Evolutionary conservation across 37 sponge, comb jelly and placozoan genomes (phyloP).

Genomic region (Oopsacas minuta): DNA sequence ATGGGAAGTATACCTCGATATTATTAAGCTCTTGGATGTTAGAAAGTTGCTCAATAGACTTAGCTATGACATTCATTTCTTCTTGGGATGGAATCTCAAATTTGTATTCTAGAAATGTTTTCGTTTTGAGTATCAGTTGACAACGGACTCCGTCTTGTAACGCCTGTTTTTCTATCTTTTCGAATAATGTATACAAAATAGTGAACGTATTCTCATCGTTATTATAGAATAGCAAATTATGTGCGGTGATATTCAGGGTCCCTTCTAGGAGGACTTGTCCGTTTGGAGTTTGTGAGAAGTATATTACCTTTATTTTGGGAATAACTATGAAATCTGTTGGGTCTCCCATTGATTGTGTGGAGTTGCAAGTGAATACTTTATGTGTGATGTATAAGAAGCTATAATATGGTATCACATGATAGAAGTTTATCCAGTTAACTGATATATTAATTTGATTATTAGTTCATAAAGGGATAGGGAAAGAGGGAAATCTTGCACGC

Average conservation of each 20-base stretch:
- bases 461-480: no score
- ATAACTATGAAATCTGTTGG: background rate
- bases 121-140: background rate
- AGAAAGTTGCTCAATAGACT: background rate
- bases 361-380: background rate
- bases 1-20: background rate
- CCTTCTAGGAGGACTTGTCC: background rate
- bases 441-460: no score
- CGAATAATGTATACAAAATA: background rate
- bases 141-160: background rate
- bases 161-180: background rate
- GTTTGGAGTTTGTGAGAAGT: background rate
- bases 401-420: no score
- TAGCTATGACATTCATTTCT: background rate
- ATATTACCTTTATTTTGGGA: background rate
- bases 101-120: background rate
- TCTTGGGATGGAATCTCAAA: background rate
- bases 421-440: no score
- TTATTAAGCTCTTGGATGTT: background rate
- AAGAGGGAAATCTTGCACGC: no score
- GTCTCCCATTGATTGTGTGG: background rate
- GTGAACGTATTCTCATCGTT: background rate
- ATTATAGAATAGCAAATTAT: background rate
- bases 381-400: no score
- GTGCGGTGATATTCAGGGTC: background rate